Conservation (phyloP, 1,140 invertebrate genomes). For the Drosophila repletoides region DNA sequence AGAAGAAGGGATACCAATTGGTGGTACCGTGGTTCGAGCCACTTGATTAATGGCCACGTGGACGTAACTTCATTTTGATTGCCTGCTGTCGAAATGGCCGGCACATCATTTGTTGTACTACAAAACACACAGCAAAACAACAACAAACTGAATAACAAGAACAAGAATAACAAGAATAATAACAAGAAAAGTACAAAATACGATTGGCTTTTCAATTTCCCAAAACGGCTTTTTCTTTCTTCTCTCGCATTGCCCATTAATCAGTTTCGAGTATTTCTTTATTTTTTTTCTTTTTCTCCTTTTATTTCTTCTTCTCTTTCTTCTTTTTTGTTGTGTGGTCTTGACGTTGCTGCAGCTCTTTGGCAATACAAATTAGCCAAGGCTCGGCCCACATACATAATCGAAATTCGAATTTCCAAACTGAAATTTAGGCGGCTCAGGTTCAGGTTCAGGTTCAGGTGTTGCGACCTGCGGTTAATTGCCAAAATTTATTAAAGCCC, state of each 20-base stretch:
- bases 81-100: conserved; percentile 63
- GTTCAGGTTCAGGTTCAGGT: too few species aligned
- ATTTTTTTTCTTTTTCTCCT: not conserved
- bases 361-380: not conserved
- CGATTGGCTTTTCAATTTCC: conserved; percentile 73
- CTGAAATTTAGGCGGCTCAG: not conserved
- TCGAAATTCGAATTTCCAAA: not conserved
- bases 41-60: conserved; percentile 65
- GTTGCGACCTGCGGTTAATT: conserved; percentile 12
- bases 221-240: conserved; percentile 11
- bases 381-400: conserved; percentile 9
- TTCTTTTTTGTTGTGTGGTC: conserved; percentile 12
- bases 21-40: not conserved
- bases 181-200: conserved; percentile 39
- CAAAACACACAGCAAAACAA: conserved; percentile 19
- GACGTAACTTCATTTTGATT: conserved; percentile 77
- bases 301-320: not conserved
- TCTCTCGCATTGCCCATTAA: conserved; percentile 23
- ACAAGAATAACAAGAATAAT: conserved; percentile 11
- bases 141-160: conserved; percentile 25
- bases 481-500: conserved; percentile 12
- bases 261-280: conserved; percentile 25
- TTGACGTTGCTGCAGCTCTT: conserved; percentile 20
- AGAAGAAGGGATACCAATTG: too few species aligned
- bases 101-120: conserved; percentile 56